Percentiles rank a stretch among this genome's conserved stretches.
Evolutionary conservation across 2,113 vertebrate species (phyloP).

Genomic region (Herpetotheres cachinnans): DNA sequence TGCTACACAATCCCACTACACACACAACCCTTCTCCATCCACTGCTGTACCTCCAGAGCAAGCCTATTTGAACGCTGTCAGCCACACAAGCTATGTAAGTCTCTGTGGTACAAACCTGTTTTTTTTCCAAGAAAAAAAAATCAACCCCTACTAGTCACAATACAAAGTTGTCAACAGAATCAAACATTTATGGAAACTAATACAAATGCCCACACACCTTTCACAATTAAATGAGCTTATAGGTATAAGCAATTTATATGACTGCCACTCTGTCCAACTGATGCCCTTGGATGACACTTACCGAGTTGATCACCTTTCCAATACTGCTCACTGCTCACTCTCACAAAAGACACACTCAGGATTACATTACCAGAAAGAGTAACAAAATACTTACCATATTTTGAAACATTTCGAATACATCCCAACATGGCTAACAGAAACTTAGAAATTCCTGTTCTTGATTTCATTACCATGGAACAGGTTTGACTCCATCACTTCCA

Average conservation of each 20-base stretch:
- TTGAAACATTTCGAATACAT: background rate
- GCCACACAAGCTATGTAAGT: background rate
- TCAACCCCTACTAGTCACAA: background rate
- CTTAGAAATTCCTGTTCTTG: background rate
- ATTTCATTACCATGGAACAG: background rate
- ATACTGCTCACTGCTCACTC: background rate
- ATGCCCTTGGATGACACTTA: background rate
- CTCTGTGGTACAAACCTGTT: background rate
- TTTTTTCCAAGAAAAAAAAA: background rate
- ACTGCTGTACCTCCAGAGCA: background rate
- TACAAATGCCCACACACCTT: background rate
- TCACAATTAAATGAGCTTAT: background rate
- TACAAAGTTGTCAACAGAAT: background rate
- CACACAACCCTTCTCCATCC: background rate
- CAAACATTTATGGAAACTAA: background rate
- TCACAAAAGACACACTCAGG: background rate
- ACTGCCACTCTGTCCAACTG: background rate
- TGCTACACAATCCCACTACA: background rate
- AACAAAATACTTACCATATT: background rate
- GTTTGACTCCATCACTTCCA: background rate
- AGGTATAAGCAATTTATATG: background rate
- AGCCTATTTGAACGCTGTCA: background rate
- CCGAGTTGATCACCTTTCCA: rapidly evolving
- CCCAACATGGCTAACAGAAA: background rate
- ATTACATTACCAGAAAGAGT: background rate